Evolutionary conservation across 1,140 invertebrate genomes (phyloP).

Genomic region (Zaprionus africanus): DNA sequence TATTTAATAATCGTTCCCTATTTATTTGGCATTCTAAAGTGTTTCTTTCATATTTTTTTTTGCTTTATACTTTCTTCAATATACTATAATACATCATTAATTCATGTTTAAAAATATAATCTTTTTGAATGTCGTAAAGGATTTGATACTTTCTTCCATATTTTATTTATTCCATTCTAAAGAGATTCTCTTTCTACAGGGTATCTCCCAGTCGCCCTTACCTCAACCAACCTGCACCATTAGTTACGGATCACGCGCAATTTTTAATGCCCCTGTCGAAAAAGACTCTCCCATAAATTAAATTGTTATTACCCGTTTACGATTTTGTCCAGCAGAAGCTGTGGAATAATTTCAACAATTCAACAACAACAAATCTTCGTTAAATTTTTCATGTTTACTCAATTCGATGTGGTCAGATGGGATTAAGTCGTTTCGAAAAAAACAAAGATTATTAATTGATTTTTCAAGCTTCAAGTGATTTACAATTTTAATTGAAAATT

Average conservation of each 20-base stretch:
- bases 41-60: no score
- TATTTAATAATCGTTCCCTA: no score
- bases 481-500: conserved; percentile 7
- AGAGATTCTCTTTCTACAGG: background rate
- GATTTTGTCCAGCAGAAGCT: conserved; percentile 21
- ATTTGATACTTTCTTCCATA: no score
- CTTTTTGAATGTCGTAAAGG: no score
- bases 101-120: no score
- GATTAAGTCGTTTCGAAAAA: background rate
- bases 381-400: conserved; percentile 5
- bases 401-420: background rate
- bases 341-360: conserved; percentile 3
- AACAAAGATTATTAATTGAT: background rate
- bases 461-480: conserved; percentile 6
- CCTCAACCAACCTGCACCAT: background rate
- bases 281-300: conserved; percentile 19
- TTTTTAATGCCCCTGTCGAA: conserved; percentile 30
- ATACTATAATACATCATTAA: no score
- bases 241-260: conserved; percentile 64
- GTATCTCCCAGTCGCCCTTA: background rate
- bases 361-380: background rate
- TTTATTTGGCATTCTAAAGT: no score
- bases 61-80: no score
- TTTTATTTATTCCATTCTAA: no score
- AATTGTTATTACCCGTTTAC: conserved; percentile 16